Conservation (phyloP, 2,113 vertebrate species). For the Nyctibius bracteatus region DNA sequence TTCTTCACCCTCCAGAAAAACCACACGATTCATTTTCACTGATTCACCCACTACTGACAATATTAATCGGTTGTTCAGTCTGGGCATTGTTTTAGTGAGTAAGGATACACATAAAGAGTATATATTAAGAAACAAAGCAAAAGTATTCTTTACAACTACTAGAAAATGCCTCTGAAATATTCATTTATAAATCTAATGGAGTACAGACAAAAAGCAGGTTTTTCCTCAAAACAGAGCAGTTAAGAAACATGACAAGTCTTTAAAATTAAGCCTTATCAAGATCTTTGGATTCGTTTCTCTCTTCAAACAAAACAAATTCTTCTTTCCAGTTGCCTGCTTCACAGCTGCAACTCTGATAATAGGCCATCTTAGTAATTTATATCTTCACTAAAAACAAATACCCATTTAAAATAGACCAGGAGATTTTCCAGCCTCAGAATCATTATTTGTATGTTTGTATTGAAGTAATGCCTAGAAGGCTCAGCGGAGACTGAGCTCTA, state of each 20-base stretch:
- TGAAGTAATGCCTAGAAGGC: slow-evolving; percentile 30
- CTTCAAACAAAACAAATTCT: not conserved
- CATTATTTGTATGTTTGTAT: slow-evolving; percentile 22
- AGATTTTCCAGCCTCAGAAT: slow-evolving; percentile 12
- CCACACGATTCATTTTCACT: not conserved
- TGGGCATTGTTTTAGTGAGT: not conserved
- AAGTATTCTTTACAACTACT: not conserved
- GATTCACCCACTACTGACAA: not conserved
- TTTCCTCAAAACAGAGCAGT: not conserved
- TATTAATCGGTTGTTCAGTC: not conserved
- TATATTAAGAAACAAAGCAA: not conserved
- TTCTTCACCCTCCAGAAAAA: slow-evolving; percentile 15
- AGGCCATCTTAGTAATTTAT: not conserved
- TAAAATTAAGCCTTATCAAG: not conserved
- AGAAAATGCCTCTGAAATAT: not conserved
- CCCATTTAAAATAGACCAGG: not conserved
- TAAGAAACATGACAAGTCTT: not conserved
- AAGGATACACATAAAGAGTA: not conserved
- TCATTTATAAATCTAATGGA: not conserved
- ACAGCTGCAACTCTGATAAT: not conserved
- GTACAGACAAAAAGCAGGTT: not conserved
- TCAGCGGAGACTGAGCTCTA: not conserved
- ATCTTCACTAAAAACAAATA: slow-evolving; percentile 5
- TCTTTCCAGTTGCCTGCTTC: not conserved
- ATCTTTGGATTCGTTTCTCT: not conserved